Percentiles rank a stretch among this genome's conserved stretches.
Evolutionary conservation across 2,113 vertebrate genomes (phyloP).

Genomic region (Pagrus major): DNA sequence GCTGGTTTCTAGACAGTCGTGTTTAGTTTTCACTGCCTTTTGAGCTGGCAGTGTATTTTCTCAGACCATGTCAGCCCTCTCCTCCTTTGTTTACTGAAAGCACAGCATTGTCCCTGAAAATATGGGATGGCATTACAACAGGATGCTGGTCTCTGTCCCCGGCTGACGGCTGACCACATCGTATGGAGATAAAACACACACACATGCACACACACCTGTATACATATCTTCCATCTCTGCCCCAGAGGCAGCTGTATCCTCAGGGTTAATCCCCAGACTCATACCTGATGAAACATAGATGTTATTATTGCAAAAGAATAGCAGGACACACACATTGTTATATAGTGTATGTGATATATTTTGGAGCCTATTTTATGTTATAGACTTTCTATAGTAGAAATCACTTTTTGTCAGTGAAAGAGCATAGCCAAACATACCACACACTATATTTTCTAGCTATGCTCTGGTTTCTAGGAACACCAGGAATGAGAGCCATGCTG

Average conservation of each 20-base stretch:
- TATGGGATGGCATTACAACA: constrained; percentile 62
- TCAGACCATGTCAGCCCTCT: constrained; percentile 39
- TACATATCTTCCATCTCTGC: not conserved
- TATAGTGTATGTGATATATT: not conserved
- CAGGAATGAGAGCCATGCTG: constrained; percentile 11
- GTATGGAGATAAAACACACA: constrained; percentile 27
- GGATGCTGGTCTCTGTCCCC: constrained; percentile 33
- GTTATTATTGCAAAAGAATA: constrained; percentile 52
- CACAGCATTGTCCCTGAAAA: constrained; percentile 56
- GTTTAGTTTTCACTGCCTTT: constrained; percentile 22
- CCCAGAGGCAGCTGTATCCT: constrained; percentile 25
- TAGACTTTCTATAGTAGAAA: not conserved
- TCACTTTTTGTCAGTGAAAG: constrained; percentile 8
- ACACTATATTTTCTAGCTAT: not conserved
- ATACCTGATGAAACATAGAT: constrained; percentile 64
- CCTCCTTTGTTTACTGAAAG: constrained; percentile 72
- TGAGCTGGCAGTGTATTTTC: constrained; percentile 42
- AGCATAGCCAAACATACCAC: not conserved
- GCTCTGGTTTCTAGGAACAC: constrained; percentile 30
- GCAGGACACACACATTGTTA: not conserved
- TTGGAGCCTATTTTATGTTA: not conserved
- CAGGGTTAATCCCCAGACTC: constrained; percentile 45
- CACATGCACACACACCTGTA: constrained; percentile 13
- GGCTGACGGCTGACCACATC: not conserved
- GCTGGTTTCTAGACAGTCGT: constrained; percentile 20